These are phyloP conservation scores for Cantharis flavilabris DNA, from an alignment of 2,888 invertebrate genomes.

Conservation along the genomic window DNA sequence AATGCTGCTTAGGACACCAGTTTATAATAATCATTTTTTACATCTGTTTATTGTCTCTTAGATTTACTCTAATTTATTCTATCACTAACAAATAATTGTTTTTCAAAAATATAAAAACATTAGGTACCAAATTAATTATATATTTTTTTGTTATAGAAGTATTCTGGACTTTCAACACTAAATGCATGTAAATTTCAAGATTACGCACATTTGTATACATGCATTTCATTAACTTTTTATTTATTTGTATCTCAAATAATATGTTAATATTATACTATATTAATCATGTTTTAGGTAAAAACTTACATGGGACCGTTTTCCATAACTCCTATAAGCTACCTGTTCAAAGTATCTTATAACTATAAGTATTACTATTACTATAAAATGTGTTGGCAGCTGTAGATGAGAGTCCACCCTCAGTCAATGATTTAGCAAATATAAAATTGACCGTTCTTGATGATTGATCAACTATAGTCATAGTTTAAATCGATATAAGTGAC, in stretches of 20 bases:
- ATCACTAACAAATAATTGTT: too few species aligned
- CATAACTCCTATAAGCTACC: background rate
- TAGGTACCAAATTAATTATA: too few species aligned
- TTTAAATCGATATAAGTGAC: slow-evolving; percentile 44
- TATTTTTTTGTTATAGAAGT: too few species aligned
- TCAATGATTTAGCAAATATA: slow-evolving; percentile 42
- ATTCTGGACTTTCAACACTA: too few species aligned
- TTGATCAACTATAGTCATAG: slow-evolving; percentile 47
- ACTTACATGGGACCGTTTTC: background rate
- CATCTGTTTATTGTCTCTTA: too few species aligned
- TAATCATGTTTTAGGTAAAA: background rate
- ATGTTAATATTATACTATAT: background rate
- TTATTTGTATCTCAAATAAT: background rate
- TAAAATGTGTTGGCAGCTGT: slow-evolving; percentile 34
- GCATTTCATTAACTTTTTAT: background rate
- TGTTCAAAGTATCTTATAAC: background rate
- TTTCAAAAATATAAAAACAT: too few species aligned
- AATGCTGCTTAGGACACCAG: too few species aligned
- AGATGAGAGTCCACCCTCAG: slow-evolving; percentile 34
- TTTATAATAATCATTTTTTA: too few species aligned
- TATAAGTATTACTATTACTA: background rate
- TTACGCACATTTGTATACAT: background rate
- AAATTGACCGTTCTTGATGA: slow-evolving; percentile 42
- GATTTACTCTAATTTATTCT: too few species aligned
- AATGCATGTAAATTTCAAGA: background rate